Evolutionary conservation across 2,113 vertebrate species (phyloP).

Genomic region (Myxocyprinus asiaticus): DNA sequence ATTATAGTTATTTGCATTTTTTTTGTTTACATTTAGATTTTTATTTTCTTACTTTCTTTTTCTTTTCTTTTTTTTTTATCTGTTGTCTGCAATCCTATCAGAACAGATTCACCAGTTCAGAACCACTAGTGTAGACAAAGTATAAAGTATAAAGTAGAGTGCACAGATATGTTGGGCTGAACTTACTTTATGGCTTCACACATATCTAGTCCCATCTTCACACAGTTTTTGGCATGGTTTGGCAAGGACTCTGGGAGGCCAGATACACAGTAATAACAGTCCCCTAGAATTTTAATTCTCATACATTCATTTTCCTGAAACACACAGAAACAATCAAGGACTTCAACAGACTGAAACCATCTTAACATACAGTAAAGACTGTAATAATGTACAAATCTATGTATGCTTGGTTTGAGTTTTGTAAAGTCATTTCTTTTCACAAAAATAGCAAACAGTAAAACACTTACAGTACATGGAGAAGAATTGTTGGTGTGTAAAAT

Average conservation of each 20-base stretch:
- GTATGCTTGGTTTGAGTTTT: not conserved
- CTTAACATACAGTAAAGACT: not conserved
- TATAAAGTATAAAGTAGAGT: not conserved
- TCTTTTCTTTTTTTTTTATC: constrained; percentile 77
- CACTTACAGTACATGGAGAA: too few species aligned
- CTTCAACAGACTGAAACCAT: not conserved
- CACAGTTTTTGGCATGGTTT: constrained; percentile 96
- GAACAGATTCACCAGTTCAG: too few species aligned
- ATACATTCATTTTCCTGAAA: constrained; percentile 97
- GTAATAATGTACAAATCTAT: not conserved
- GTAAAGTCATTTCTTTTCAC: not conserved
- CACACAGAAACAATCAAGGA: constrained; percentile 27
- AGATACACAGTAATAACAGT: constrained; percentile 98
- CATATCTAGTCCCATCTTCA: constrained; percentile 99
- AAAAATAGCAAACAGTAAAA: too few species aligned
- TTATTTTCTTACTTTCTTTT: too few species aligned
- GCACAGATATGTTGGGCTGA: constrained; percentile 9
- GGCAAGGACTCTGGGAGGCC: constrained; percentile 93
- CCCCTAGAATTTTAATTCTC: constrained; percentile 97
- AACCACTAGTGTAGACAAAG: constrained; percentile 14
- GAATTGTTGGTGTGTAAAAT: too few species aligned
- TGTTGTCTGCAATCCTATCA: constrained; percentile 50
- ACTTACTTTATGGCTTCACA: constrained; percentile 98
- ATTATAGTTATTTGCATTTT: too few species aligned
- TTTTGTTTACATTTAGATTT: too few species aligned